A percentile compares a stretch with the other conserved stretches of the same genome.
Conservation (phyloP, 2,113 vertebrate genomes). For the Bubo blakistoni region DNA sequence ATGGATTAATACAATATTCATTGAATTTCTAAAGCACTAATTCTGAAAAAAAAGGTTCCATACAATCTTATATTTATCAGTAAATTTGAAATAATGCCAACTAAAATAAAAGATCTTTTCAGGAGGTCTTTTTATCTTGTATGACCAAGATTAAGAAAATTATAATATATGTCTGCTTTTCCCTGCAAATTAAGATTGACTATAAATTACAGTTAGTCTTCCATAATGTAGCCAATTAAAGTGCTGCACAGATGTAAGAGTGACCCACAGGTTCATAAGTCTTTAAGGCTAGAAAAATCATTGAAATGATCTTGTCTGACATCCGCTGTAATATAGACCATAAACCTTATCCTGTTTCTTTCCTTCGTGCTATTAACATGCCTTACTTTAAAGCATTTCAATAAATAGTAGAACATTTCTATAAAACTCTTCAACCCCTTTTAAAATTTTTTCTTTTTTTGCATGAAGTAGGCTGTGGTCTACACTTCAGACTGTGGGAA, state of each 20-base stretch:
- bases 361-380: not conserved
- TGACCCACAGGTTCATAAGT: not conserved
- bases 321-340: not conserved
- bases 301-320: not conserved
- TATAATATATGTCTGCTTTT: accelerated
- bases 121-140: not conserved
- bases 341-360: not conserved
- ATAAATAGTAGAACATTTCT: not conserved
- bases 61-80: not conserved
- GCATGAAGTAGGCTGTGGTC: not conserved
- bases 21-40: not conserved
- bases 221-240: not conserved
- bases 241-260: not conserved
- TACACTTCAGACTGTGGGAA: not conserved
- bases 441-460: not conserved
- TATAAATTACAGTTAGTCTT: not conserved
- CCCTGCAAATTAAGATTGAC: not conserved
- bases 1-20: not conserved
- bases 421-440: not conserved
- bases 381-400: not conserved
- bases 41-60: not conserved
- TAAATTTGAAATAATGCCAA: not conserved
- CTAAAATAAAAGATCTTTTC: not conserved
- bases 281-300: not conserved
- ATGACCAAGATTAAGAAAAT: not conserved